Base-by-base conservation (phyloP, 1,140 invertebrate genomes). In the Cotesia typhae region DNA sequence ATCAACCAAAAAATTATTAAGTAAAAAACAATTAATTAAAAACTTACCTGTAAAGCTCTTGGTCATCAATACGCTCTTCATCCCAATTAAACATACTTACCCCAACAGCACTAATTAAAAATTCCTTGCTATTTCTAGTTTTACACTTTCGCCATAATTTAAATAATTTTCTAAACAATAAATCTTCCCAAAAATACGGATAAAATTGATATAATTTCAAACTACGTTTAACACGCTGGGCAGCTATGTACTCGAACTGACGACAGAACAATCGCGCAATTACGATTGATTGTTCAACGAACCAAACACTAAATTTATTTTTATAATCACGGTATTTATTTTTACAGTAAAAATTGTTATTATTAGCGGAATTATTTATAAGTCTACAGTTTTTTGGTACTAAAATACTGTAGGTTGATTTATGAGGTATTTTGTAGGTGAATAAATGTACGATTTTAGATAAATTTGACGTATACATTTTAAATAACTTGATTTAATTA, bases 171-270 rank as follows among this genome's bases (percentile, higher is more conserved):
- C 85, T 88, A 0, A 92, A 78, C 4, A 87, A 87, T 3, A 87
- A 81, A 68, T 91, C 89, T 47, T 90, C 90, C 88, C 91, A 92
- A 60, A 91, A 86, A 73, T 86, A 88, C 2, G 88, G 87, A 78
- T 92, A 92, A 7, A 92, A 83, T 51, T 86, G 87, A 74, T 91
- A 87, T 76, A 92, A 86, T 75, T 92, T 91, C 74, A 91, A 87
- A 14, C 88, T 87, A 51, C 90, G 86, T 55, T 90, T 82, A 0
- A 92, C 79, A 12, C 89, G 85, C 77, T 92, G 90, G 4, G 90
- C 91, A 20, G 90, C 74, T 3, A 92, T 88, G 73, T 88, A 92
- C 82, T 92, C 90, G 75, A 89, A 91, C 75, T 92, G 91, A 75
- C 84, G 85, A 4, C 85, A 83, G 85, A 90, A 92, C 57, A 85